Conservation (phyloP, 2,888 invertebrate species). For the Phasia obesa region DNA sequence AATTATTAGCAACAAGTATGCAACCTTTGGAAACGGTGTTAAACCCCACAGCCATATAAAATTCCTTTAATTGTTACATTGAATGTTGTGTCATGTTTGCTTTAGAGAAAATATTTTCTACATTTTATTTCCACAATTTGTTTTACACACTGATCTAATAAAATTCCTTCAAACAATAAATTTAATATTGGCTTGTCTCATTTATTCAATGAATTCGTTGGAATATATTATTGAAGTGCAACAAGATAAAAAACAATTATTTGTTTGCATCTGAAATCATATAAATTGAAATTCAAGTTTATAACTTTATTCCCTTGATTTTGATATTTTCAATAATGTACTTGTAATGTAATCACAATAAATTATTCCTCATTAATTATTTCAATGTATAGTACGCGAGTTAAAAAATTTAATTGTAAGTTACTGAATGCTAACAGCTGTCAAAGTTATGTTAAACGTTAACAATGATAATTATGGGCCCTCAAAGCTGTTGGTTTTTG, state of each 20-base stretch:
- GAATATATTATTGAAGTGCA: too few species aligned
- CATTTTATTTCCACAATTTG: conserved; percentile 42
- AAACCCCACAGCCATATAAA: background rate
- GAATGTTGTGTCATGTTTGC: conserved; percentile 25
- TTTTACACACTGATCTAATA: conserved; percentile 37
- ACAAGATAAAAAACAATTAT: background rate
- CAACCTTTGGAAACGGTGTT: conserved; percentile 23
- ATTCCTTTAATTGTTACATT: conserved; percentile 1
- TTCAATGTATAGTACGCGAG: background rate
- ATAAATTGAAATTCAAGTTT: conserved; percentile 53
- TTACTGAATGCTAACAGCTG: conserved; percentile 26
- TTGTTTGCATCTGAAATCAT: conserved; percentile 23
- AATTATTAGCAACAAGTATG: too few species aligned
- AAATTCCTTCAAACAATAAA: conserved; percentile 54
- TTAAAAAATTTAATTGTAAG: conserved; percentile 16
- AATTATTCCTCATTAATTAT: conserved; percentile 24
- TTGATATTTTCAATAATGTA: conserved; percentile 29
- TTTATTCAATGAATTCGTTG: conserved; percentile 20
- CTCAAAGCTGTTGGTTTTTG: background rate
- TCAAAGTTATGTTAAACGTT: background rate
- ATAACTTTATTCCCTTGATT: conserved; percentile 56
- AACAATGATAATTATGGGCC: background rate
- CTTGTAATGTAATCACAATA: conserved; percentile 1
- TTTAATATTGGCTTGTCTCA: conserved; percentile 1
- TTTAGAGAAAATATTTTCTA: conserved; percentile 24